Evolutionary conservation across 1,140 invertebrate genomes (phyloP), one percentile per base, ranked within the genome.

Genomic region (Phthorimaea operculella): DNA sequence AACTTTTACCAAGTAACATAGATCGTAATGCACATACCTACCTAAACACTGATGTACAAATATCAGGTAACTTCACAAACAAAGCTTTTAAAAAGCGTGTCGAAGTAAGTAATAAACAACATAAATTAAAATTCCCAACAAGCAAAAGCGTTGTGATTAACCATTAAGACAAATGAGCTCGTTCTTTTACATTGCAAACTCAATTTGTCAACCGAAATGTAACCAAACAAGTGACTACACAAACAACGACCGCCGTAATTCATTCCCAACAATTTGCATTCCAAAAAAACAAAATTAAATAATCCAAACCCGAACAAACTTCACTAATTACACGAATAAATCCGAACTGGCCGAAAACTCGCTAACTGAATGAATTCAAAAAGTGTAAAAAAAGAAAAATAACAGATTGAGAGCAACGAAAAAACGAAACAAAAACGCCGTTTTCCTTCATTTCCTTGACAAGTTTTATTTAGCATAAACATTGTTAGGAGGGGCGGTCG

Each of bases 381-480:
- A 28, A 28, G 21, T 28, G 21, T 28, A 28, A 28, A 75, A 78
- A 79, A 78, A 79, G 68, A 68, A 74, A 76, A 71, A 75, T 59
- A 57, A 68, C 79, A 79, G 76, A 82, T 75, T 64, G 70, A 72
- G 64, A 74, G 71, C 74, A 82, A 82, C 18, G 17, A 15, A 50
- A 15, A 15, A 47, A 47, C 14, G 76, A 76, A 74, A 47, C 14
- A 78, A 76, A 74, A 54, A 54, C 2, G 21, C 21, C 21, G 21
- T 28, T 28, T 28, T 28, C 21, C 21, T 28, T 28, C 61, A 76
- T 77, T 83, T 80, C 78, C 76, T 73, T 81, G 72, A 84, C 78
- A 81, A 84, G 74, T 83, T 84, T 78, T 83, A 79, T 83, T 83
- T 80, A 81, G 76, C 75, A 74, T 74, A 78, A 81, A 81, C 79